phyloP scores from a whole-genome alignment of 2,888 invertebrate species.

The Scaptomyza reducta region DNA sequence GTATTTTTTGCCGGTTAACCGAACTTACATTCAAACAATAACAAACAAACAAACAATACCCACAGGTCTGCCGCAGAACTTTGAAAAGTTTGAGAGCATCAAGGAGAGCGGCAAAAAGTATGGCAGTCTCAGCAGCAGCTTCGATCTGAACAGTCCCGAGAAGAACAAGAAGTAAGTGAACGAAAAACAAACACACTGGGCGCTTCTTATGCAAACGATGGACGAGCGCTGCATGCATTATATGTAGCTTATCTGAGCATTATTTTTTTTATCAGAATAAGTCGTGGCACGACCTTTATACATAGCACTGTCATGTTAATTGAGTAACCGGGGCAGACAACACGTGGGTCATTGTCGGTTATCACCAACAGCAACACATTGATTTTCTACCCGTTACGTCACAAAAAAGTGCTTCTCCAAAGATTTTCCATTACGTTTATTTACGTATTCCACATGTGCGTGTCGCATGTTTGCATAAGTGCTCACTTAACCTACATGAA shows the following conservation, averaged over 20 bases:
- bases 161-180: conserved; percentile 86
- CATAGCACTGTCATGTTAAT: conserved; percentile 65
- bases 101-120: conserved; percentile 89
- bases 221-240: conserved; percentile 17
- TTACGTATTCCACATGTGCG: conserved; percentile 57
- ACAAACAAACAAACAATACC: conserved; percentile 37
- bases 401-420: conserved; percentile 25
- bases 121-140: conserved; percentile 75
- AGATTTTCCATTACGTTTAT: conserved; percentile 58
- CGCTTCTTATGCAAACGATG: conserved; percentile 58
- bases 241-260: conserved; percentile 51
- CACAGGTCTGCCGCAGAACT: conserved; percentile 91
- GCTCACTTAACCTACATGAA: neutral
- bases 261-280: conserved; percentile 39
- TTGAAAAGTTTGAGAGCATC: conserved; percentile 91
- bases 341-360: conserved; percentile 70
- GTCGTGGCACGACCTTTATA: conserved; percentile 46
- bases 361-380: conserved; percentile 53
- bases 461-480: conserved; percentile 53
- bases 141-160: conserved; percentile 88
- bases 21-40: conserved; percentile 59
- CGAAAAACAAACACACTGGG: neutral
- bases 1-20: conserved; percentile 61
- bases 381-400: conserved; percentile 64
- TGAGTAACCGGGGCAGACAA: conserved; percentile 40